Evolutionary conservation across 2,113 vertebrate genomes (phyloP).

Genomic region (Suncus etruscus): DNA sequence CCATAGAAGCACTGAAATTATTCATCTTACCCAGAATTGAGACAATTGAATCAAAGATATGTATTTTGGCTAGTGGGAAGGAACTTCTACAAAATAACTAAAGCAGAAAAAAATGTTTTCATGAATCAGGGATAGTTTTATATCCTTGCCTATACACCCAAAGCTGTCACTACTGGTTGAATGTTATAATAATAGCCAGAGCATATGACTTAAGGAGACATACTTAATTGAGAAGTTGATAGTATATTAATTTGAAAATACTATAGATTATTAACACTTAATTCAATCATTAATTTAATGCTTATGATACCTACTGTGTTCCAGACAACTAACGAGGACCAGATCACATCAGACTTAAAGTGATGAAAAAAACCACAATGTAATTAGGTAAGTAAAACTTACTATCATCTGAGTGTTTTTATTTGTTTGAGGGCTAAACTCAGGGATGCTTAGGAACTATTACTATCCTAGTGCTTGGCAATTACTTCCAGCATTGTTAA

Average conservation of each 20-base stretch:
- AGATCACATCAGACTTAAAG: not conserved
- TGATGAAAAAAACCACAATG: not conserved
- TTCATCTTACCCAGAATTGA: not conserved
- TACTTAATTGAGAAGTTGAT: slow-evolving; percentile 39
- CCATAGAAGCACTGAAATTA: not conserved
- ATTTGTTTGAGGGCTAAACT: too few relatives aligned
- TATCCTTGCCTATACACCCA: not conserved
- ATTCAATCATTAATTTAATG: slow-evolving; percentile 27
- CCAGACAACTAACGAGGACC: not conserved
- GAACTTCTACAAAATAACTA: not conserved
- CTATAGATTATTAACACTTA: slow-evolving; percentile 11
- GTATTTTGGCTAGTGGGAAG: not conserved
- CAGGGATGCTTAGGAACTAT: too few relatives aligned
- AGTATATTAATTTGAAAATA: not conserved
- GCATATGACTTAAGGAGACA: slow-evolving; percentile 12
- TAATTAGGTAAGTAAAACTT: not conserved
- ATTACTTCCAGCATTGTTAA: too few relatives aligned
- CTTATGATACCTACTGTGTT: not conserved
- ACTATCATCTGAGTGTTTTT: not conserved
- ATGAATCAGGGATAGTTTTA: slow-evolving; percentile 12
- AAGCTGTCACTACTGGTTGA: slow-evolving; percentile 1
- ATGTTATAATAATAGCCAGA: not conserved
- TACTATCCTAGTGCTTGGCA: too few relatives aligned
- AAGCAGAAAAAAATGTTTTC: slow-evolving; percentile 40
- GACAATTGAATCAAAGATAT: not conserved